Conservation (phyloP, 2,888 invertebrate species). For the Lasioglossum leucozonium region DNA sequence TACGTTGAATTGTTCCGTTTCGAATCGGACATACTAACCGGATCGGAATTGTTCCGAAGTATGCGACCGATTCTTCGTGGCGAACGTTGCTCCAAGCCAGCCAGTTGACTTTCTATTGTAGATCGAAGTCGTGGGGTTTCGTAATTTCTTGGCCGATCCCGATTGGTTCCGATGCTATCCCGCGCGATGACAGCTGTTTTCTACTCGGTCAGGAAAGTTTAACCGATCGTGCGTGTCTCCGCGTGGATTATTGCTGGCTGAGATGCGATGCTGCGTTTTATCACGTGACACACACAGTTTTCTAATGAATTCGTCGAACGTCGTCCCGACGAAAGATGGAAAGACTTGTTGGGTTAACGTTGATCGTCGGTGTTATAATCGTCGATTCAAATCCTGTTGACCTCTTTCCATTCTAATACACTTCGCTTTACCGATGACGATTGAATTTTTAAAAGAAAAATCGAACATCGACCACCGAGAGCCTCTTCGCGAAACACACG, state of each 20-base stretch:
- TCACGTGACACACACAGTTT: background rate
- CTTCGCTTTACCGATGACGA: background rate
- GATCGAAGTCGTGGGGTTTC: conserved; percentile 47
- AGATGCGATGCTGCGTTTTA: background rate
- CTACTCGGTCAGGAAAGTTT: conserved; percentile 1
- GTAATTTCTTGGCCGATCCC: conserved; percentile 46
- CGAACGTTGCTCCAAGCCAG: conserved; percentile 19
- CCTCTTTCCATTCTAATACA: background rate
- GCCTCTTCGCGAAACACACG: too few species aligned
- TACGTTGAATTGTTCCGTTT: background rate
- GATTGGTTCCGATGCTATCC: conserved; percentile 38
- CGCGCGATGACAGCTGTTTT: conserved; percentile 51
- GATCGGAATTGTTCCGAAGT: background rate
- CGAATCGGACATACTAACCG: background rate
- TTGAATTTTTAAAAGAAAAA: too few species aligned
- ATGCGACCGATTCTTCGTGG: background rate
- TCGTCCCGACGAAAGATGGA: background rate
- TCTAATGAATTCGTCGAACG: background rate
- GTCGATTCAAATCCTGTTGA: background rate
- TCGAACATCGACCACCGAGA: too few species aligned
- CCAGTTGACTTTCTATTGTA: conserved; percentile 57
- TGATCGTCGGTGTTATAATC: background rate
- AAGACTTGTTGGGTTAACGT: background rate
- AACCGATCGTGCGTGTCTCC: conserved; percentile 14
- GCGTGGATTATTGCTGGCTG: background rate